A percentile compares a stretch with the other conserved stretches of the same genome.
phyloP scores from a whole-genome alignment of 2,888 invertebrate genomes.

The Lumbricus terrestris region DNA sequence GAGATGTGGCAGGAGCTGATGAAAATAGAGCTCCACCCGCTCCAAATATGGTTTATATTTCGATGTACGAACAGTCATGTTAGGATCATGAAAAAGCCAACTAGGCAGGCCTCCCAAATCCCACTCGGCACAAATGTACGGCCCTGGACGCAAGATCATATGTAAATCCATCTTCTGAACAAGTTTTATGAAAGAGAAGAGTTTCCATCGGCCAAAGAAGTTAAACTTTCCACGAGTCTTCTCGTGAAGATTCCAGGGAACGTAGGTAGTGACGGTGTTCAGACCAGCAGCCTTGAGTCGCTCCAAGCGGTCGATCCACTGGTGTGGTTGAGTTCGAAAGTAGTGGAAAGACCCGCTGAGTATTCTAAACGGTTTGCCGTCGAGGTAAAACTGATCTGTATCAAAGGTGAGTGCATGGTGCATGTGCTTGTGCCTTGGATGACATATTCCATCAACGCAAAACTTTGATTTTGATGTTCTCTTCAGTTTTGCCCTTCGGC shows the following conservation, averaged over 20 bases:
- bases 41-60: conserved; percentile 49
- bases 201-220: conserved; percentile 7
- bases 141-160: conserved; percentile 41
- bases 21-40: conserved; percentile 55
- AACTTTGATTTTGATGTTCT: neutral
- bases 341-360: conserved; percentile 39
- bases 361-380: conserved; percentile 33
- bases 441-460: neutral
- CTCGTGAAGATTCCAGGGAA: conserved; percentile 44
- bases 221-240: conserved; percentile 20
- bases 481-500: neutral
- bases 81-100: conserved; percentile 61
- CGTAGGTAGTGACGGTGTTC: conserved; percentile 39
- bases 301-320: conserved; percentile 38
- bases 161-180: conserved; percentile 38
- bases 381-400: neutral
- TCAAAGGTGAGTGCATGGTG: neutral
- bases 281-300: conserved; percentile 40
- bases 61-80: conserved; percentile 57
- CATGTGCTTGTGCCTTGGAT: neutral
- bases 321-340: conserved; percentile 36
- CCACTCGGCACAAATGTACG: conserved; percentile 42
- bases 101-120: conserved; percentile 40
- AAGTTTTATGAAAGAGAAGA: conserved; percentile 36
- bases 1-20: conserved; percentile 52